phyloP scores from a whole-genome alignment of 2,113 vertebrate genomes.

The Saccopteryx bilineata region DNA sequence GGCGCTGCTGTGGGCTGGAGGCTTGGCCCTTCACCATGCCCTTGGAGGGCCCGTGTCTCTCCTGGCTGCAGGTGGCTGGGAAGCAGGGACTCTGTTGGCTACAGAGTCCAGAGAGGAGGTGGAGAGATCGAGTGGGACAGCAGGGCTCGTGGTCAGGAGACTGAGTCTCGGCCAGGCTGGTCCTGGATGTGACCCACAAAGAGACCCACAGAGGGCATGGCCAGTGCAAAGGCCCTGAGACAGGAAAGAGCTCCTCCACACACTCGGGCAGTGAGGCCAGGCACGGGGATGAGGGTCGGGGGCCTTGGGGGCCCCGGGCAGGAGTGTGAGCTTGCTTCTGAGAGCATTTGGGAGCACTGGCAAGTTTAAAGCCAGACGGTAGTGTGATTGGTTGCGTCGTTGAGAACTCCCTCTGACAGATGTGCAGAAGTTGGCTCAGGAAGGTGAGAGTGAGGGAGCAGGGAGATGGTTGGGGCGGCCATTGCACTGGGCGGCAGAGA shows the following conservation, averaged over 20 bases:
- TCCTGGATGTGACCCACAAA: neutral
- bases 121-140: neutral
- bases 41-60: neutral
- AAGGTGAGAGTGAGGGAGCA: neutral
- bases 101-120: neutral
- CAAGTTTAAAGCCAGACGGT: rapidly evolving
- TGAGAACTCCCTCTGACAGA: neutral
- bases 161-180: neutral
- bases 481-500: neutral
- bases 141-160: neutral
- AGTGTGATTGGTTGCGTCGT: neutral
- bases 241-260: no score
- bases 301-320: neutral
- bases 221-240: neutral
- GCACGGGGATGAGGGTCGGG: neutral
- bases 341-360: neutral
- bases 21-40: neutral
- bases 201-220: neutral
- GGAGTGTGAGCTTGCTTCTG: neutral
- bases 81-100: neutral
- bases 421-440: neutral
- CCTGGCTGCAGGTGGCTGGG: no score
- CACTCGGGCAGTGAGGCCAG: no score
- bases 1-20: neutral
- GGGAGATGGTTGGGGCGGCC: neutral